Evolutionary conservation across 2,888 invertebrate genomes (phyloP), one percentile per base, ranked within the genome.

Genomic region (Drosophila formosana): DNA sequence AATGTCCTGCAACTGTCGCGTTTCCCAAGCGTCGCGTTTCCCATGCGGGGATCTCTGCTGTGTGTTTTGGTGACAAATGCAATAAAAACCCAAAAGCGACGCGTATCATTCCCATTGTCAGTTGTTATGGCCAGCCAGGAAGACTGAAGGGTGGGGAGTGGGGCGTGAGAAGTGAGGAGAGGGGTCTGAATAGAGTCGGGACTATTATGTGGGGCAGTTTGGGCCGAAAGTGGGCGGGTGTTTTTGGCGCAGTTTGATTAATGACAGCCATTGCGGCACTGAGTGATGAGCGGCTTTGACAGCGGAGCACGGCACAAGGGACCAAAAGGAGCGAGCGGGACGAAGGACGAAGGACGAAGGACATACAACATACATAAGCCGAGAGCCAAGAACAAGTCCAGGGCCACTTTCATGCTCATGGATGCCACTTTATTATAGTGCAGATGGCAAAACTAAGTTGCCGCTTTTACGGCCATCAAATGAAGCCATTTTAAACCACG

Each of bases 161-260:
- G 7, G 3, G 34, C n/a, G 34, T 11, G 46, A 9, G 23, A 37
- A 2, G 9, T 9, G 25, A 18, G n/a, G 7, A 1, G 13, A 28
- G 9, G 3, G 18, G 18, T 18, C 18, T 25, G n/a, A 2, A 4
- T 4, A 34, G 11, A 3, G 8, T 11, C 26, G 4, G 9, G 4
- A 8, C 26, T 25, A 45, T 9, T 30, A 3, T 41, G 45, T 45
- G 34, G 18, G 8, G 18, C 26, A 9, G 26, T 9, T 43, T 43
- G 32, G 45, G 25, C 39, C 8, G 5, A 4, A 55, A 63, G 43
- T 30, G 81, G 68, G 66, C 55, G 83, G 64, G 52, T 76, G 58
- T 65, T 78, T 87, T 84, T 64, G 75, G 57, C 32, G 78, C 84
- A 60, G 80, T 86, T 88, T 83, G 82, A 83, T 83, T 83, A 83